A percentile compares a stretch with the other conserved stretches of the same genome.
phyloP scores from a whole-genome alignment of 2,888 invertebrate species.

The Syritta pipiens region DNA sequence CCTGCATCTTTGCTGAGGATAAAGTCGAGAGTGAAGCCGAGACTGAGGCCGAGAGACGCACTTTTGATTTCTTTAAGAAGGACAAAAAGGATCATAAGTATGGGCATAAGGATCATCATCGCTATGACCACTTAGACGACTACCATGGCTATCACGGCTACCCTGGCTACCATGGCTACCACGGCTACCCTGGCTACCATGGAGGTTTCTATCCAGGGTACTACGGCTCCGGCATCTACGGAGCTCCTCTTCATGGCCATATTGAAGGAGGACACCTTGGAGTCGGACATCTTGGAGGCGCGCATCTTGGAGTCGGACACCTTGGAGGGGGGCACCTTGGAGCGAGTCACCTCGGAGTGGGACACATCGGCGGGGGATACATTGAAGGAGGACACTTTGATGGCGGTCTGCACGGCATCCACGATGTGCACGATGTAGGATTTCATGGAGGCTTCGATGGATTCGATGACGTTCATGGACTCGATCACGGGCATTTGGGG shows the following conservation, averaged over 20 bases:
- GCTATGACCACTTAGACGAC: neutral
- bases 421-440: constrained; percentile 19
- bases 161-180: neutral
- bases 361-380: neutral
- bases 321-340: neutral
- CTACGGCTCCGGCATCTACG: constrained; percentile 13
- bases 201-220: constrained; percentile 6
- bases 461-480: constrained; percentile 16
- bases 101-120: constrained; percentile 29
- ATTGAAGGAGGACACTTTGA: constrained; percentile 12
- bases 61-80: constrained; percentile 61
- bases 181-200: neutral
- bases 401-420: neutral
- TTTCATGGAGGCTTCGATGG: constrained; percentile 30
- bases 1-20: constrained; percentile 21
- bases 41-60: constrained; percentile 34
- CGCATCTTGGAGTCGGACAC: no score
- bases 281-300: no score
- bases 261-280: neutral
- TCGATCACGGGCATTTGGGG: neutral
- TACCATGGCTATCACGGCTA: constrained; percentile 4
- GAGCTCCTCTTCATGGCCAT: neutral
- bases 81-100: constrained; percentile 29
- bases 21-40: constrained; percentile 22
- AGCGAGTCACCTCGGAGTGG: neutral